Evolutionary conservation across 2,797 vertebrate genomes (phyloP), one percentile per base, ranked within the genome.

Genomic region (Cyclura pinguis): DNA sequence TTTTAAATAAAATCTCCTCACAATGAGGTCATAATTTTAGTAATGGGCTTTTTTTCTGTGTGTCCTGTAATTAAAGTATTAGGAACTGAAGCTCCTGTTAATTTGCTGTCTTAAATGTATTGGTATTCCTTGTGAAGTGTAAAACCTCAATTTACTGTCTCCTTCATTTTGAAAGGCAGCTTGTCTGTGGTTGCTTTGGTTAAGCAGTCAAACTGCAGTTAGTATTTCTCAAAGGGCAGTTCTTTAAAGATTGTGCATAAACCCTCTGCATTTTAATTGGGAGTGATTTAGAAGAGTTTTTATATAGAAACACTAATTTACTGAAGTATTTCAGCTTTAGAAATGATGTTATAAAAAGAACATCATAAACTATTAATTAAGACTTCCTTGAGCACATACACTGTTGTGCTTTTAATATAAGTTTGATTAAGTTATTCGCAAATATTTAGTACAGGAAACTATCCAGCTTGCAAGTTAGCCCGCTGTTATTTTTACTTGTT

Each of bases 281-380:
- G 27, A 93, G n/a, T 67, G 88, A 86, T 87, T 88, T 94, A 50
- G 42, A 88, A 84, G 84, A 90, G 27, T 59, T 2, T 35, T 13
- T 93, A 72, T 29, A 85, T 69, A 32, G 32, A 69, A 69, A 13
- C 29, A 88, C 73, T 88, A 89, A 77, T 93, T 94, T 88, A 91
- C 89, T 89, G 76, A 94, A 88, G 84, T 81, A 80, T 87, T 42
- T 67, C 83, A 88, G 73, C 52, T 95, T 91, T 85, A 89, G 86
- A 95, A 90, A 13, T 57, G 92, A 83, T 91, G 62, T 74, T 93
- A 94, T 90, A 91, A 96, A 72, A 93, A 38, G 69, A 64, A 29
- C 92, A 76, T 77, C 27, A 18, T 84, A 78, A 93, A 50, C 50
- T 92, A 10, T 80, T 92, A 91, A 29, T 84, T 95, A 93, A 95